Conservation (phyloP, 2,113 vertebrate species). For the Callocephalon fimbriatum region DNA sequence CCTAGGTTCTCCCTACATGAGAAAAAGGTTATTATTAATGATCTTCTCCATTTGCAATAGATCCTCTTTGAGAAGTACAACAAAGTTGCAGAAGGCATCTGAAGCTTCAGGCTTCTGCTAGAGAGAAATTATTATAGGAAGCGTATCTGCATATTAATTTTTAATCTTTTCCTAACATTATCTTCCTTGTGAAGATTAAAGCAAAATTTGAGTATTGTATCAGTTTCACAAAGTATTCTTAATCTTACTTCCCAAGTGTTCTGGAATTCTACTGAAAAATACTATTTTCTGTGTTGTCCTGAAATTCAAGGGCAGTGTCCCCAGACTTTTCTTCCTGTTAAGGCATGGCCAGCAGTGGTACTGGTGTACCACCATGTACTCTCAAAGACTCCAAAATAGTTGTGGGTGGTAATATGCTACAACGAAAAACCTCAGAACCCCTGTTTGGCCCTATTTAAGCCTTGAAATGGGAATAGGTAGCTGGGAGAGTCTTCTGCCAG, state of each 20-base stretch:
- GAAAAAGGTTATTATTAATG: not conserved
- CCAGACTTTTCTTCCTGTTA: not conserved
- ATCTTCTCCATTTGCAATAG: not conserved
- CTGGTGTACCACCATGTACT: not conserved
- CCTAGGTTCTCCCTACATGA: not conserved
- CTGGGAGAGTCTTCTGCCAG: not conserved
- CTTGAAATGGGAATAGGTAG: not conserved
- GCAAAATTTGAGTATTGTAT: not conserved
- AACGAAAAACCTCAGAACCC: not conserved
- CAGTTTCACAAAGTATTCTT: not conserved
- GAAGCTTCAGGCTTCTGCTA: slow-evolving; percentile 16
- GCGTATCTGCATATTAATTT: slow-evolving; percentile 1
- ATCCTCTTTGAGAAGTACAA: not conserved
- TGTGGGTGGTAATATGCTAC: not conserved
- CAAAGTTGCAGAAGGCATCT: not conserved
- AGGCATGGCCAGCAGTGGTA: not conserved
- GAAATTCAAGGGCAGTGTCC: not conserved
- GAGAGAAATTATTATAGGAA: not conserved
- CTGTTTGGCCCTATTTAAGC: not conserved
- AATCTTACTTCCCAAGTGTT: slow-evolving; percentile 1
- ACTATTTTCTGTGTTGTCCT: not conserved
- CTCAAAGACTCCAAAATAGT: not conserved
- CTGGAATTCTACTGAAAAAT: not conserved
- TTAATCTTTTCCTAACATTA: slow-evolving; percentile 23
- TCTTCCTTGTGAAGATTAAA: slow-evolving; percentile 34